phyloP scores from a whole-genome alignment of 2,797 vertebrate genomes.

The Sebastes hubbsi region DNA sequence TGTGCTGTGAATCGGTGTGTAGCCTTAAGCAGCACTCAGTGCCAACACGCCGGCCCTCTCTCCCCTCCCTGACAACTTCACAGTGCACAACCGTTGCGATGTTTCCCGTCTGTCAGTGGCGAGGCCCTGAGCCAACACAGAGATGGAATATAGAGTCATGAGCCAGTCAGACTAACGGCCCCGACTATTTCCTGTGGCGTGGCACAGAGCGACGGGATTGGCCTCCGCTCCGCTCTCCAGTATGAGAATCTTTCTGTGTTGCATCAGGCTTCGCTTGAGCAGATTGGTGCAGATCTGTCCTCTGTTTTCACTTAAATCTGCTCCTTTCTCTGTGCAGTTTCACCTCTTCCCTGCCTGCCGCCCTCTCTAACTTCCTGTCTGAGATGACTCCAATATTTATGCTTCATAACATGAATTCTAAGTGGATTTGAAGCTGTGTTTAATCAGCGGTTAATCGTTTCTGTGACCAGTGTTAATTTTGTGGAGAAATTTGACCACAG shows the following conservation, averaged over 20 bases:
- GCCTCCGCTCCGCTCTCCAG: constrained; percentile 17
- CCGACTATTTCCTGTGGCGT: constrained; percentile 67
- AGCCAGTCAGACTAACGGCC: constrained; percentile 45
- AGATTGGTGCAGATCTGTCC: constrained; percentile 25
- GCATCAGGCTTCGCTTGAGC: constrained; percentile 36
- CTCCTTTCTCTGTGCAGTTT: constrained; percentile 10
- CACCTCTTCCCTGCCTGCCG: constrained; percentile 17
- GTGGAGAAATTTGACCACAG: constrained; percentile 56
- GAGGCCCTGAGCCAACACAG: constrained; percentile 37
- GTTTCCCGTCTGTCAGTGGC: constrained; percentile 50
- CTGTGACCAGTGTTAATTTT: constrained; percentile 66
- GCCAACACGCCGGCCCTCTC: constrained; percentile 19
- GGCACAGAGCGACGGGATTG: constrained; percentile 39
- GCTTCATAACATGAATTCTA: constrained; percentile 35
- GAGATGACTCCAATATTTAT: constrained; percentile 29
- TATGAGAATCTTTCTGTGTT: constrained; percentile 42
- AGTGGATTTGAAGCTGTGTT: constrained; percentile 53
- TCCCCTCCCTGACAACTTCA: constrained; percentile 3
- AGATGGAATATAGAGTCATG: constrained; percentile 55
- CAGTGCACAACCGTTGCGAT: constrained; percentile 52
- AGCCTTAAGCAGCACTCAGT: constrained; percentile 47
- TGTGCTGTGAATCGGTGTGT: constrained; percentile 63
- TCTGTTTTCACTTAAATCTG: constrained; percentile 57
- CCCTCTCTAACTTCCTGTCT: constrained; percentile 16
- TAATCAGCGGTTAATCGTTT: constrained; percentile 60